Conservation (phyloP, 2,797 vertebrate genomes). For the Megalops cyprinoides region DNA sequence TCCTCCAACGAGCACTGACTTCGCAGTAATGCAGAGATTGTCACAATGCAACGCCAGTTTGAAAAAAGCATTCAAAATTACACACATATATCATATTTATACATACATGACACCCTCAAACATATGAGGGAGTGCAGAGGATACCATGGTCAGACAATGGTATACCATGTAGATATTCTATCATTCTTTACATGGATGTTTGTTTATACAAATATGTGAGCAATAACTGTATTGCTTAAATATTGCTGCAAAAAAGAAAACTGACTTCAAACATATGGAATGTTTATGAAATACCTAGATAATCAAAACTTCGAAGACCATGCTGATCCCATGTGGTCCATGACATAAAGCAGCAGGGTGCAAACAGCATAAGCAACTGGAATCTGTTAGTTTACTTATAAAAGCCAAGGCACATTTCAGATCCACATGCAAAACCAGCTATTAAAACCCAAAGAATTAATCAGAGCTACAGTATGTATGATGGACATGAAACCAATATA, state of each 20-base stretch:
- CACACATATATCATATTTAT: too few species aligned
- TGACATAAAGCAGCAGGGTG: constrained; percentile 4
- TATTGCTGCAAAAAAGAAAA: neutral
- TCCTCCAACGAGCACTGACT: too few species aligned
- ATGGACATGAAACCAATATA: too few species aligned
- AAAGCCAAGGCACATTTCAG: neutral
- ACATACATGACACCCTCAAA: too few species aligned
- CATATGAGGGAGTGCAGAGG: too few species aligned
- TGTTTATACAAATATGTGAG: too few species aligned
- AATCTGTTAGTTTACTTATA: constrained; percentile 33
- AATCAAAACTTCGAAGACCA: constrained; percentile 29
- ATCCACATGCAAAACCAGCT: constrained; percentile 17
- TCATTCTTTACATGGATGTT: neutral
- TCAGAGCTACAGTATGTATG: too few species aligned
- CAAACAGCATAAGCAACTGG: constrained; percentile 25
- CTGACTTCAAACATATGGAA: neutral
- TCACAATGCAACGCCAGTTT: too few species aligned
- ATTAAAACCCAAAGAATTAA: constrained; percentile 1
- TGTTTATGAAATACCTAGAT: constrained; percentile 9
- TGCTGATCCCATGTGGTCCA: neutral
- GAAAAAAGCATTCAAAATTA: too few species aligned
- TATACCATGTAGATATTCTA: neutral
- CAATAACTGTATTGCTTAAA: too few species aligned
- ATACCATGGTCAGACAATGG: too few species aligned
- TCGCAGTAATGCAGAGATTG: too few species aligned